These are phyloP conservation scores for Diadegma fenestrale DNA, from an alignment of 2,888 invertebrate species.

Conservation along the genomic window DNA sequence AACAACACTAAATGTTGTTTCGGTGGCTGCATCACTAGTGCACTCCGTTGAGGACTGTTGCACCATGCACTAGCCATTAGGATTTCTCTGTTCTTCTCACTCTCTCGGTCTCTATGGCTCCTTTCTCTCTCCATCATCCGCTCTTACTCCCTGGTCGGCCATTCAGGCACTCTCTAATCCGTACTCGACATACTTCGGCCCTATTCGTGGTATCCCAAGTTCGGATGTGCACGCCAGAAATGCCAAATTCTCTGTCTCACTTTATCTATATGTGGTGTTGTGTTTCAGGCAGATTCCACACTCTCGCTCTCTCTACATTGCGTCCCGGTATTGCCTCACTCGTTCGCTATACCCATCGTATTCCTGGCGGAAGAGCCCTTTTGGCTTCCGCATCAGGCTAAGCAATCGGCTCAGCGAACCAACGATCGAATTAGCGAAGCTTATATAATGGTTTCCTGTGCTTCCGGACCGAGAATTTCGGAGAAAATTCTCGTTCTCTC, in stretches of 20 bases:
- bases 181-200: conserved; percentile 71
- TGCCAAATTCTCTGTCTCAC: conserved; percentile 37
- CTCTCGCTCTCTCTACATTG: neutral
- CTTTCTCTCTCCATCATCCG: conserved; percentile 4
- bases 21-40: conserved; percentile 22
- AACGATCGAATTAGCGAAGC: conserved; percentile 56
- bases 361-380: conserved; percentile 46
- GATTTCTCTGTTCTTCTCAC: conserved; percentile 18
- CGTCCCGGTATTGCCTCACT: neutral
- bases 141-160: conserved; percentile 35
- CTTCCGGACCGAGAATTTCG: conserved; percentile 17
- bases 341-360: conserved; percentile 7
- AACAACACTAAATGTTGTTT: conserved; percentile 16
- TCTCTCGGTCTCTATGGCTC: neutral
- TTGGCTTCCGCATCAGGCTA: conserved; percentile 51
- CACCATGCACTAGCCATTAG: conserved; percentile 29
- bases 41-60: conserved; percentile 27
- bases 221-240: conserved; percentile 53
- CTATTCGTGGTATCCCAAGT: conserved; percentile 58
- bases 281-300: conserved; percentile 30
- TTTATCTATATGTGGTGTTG: conserved; percentile 22
- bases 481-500: conserved; percentile 13
- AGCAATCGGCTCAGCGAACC: conserved; percentile 41
- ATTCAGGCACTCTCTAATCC: conserved; percentile 69
- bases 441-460: conserved; percentile 28